Percentiles rank a stretch among this genome's conserved stretches.
Evolutionary conservation across 2,797 vertebrate genomes (phyloP).

Genomic region (Rallus crepitans): DNA sequence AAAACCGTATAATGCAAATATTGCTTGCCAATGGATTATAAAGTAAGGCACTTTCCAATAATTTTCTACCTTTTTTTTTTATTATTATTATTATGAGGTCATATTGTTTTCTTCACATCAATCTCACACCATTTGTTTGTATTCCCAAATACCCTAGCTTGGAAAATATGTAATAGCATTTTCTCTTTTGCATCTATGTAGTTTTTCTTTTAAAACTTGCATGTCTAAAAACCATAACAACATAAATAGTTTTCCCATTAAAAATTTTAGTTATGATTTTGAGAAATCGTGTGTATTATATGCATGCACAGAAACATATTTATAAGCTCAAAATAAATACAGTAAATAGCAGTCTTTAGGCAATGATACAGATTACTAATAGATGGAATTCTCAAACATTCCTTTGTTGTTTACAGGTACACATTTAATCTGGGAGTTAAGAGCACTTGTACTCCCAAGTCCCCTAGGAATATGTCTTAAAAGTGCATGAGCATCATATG

Average conservation of each 20-base stretch:
- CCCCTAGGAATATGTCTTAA: not conserved
- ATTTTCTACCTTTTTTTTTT: not conserved
- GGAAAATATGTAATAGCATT: not conserved
- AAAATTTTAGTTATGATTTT: not conserved
- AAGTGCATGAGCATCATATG: not conserved
- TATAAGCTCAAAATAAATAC: not conserved
- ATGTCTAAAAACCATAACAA: not conserved
- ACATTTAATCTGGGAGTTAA: not conserved
- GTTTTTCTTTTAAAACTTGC: not conserved
- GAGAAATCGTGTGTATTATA: not conserved
- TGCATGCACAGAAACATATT: not conserved
- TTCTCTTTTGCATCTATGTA: not conserved
- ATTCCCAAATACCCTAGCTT: not conserved
- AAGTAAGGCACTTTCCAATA: slow-evolving; percentile 74
- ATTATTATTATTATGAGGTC: not conserved
- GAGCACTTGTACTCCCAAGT: not conserved
- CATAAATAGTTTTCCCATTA: not conserved
- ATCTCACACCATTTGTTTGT: not conserved
- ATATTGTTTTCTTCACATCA: not conserved
- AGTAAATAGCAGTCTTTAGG: not conserved
- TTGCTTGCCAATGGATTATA: slow-evolving; percentile 90
- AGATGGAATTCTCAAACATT: not conserved
- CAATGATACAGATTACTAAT: not conserved
- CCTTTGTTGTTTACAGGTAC: not conserved
- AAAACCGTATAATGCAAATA: slow-evolving; percentile 70